Evolutionary conservation across 2,888 invertebrate genomes (phyloP), one percentile per base, ranked within the genome.

Genomic region (Aphidoletes aphidimyza): DNA sequence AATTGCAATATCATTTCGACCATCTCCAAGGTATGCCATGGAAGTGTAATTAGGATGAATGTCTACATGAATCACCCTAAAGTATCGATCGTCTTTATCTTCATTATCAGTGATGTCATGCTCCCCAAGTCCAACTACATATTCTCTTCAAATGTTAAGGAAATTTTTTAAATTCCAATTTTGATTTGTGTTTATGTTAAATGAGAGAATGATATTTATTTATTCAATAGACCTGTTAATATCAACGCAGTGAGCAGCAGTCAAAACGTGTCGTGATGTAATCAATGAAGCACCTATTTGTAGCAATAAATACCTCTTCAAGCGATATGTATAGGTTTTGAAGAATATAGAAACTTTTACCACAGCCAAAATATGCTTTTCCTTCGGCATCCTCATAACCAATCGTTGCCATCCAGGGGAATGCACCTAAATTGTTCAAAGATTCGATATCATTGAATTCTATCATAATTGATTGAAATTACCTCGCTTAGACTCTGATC

Each of bases 321-420:
- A 59, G 9, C 5, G 5, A 3, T 5, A 22, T 26, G 26, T 8
- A 8, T 59, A 59, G 2, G n/a, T n/a, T n/a, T n/a, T n/a, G n/a
- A n/a, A n/a, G n/a, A n/a, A n/a, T n/a, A n/a, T n/a, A n/a, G n/a
- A n/a, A n/a, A n/a, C n/a, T n/a, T n/a, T 14, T 81, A 0, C 90
- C 90, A 85, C 90, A 90, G 90, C 26, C 89, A 90, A 0, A 88
- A 87, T 0, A 86, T n/a, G n/a, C n/a, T n/a, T n/a, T n/a, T n/a
- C n/a, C n/a, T n/a, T n/a, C n/a, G n/a, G 88, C 2, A 85, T 87
- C 88, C 89, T 86, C 90, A 88, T 95, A 96, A 0, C 95, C 96
- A 49, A 96, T 89, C 2, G 94, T 92, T 0, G 93, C 93, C 87
- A 95, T 92, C 95, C 96, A 96, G 0, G 96, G 96, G 93, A 95